A percentile compares a stretch with the other conserved stretches of the same genome.
These are phyloP conservation scores for Agrilus planipennis DNA, from an alignment of 1,140 invertebrate species.

Conservation along the genomic window DNA sequence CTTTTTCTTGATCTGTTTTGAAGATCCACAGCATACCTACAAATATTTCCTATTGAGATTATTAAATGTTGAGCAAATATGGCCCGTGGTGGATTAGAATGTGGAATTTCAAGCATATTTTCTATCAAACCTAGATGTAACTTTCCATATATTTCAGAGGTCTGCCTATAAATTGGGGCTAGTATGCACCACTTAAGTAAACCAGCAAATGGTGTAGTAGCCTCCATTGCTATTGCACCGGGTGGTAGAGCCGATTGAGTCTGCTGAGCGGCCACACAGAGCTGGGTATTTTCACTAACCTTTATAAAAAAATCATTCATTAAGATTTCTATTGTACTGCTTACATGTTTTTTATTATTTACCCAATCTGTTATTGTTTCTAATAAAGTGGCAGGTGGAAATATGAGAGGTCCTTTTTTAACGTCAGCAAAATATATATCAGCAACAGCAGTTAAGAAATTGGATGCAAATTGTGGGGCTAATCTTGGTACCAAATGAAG, in stretches of 20 bases:
- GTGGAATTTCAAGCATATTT: conserved; percentile 43
- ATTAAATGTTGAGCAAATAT: conserved; percentile 46
- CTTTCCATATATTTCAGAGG: conserved; percentile 42
- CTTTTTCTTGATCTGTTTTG: conserved; percentile 7
- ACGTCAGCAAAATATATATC: conserved; percentile 52
- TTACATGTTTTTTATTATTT: conserved; percentile 13
- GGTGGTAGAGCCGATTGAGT: conserved; percentile 55
- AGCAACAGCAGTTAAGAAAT: conserved; percentile 68
- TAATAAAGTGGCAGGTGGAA: conserved; percentile 46
- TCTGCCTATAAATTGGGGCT: conserved; percentile 44
- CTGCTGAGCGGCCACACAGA: conserved; percentile 58
- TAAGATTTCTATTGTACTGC: too few species aligned
- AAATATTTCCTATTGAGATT: conserved; percentile 29
- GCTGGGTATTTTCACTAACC: conserved; percentile 49
- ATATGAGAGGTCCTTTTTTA: conserved; percentile 33
- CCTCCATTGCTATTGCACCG: conserved; percentile 70
- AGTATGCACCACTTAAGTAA: conserved; percentile 59
- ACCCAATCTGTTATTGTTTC: conserved; percentile 56
- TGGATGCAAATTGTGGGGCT: conserved; percentile 66
- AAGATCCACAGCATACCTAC: conserved; percentile 9
- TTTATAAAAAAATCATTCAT: conserved; percentile 20
- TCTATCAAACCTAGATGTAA: conserved; percentile 52
- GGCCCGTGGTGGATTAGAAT: conserved; percentile 38
- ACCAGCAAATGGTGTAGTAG: conserved; percentile 66
- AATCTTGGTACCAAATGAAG: conserved; percentile 54